Conservation (phyloP, 2,113 vertebrate species). For the Anseranas semipalmata region DNA sequence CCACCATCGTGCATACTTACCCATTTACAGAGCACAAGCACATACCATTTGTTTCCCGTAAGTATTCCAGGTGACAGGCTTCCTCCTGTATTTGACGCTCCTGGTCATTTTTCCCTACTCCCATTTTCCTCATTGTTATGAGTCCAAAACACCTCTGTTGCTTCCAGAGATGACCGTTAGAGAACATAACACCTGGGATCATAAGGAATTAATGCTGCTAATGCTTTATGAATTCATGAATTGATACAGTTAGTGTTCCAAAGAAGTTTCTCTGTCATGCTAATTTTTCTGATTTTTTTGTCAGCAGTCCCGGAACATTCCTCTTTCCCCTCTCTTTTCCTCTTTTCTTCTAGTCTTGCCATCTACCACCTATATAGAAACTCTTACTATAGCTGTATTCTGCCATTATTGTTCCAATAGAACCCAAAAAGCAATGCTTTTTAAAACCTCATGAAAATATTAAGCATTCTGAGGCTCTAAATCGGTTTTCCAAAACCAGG, state of each 20-base stretch:
- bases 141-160: conserved; percentile 40
- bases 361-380: background rate
- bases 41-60: background rate
- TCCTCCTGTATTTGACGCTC: background rate
- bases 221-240: background rate
- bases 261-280: background rate
- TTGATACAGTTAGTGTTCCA: background rate
- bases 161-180: conserved; percentile 20
- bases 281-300: background rate
- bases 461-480: background rate
- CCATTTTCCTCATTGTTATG: conserved; percentile 24
- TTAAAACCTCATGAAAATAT: background rate
- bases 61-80: background rate
- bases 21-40: background rate
- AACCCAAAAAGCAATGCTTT: background rate
- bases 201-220: background rate
- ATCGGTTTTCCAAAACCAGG: background rate
- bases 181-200: conserved; percentile 11
- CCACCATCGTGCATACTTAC: background rate
- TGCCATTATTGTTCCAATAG: background rate
- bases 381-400: background rate
- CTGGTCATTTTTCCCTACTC: conserved; percentile 1
- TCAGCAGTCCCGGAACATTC: background rate
- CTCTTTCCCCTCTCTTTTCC: background rate
- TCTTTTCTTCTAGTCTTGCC: background rate